Percentiles rank a stretch among this genome's conserved stretches.
phyloP scores from a whole-genome alignment of 2,113 vertebrate genomes.

The Rynchops niger region DNA sequence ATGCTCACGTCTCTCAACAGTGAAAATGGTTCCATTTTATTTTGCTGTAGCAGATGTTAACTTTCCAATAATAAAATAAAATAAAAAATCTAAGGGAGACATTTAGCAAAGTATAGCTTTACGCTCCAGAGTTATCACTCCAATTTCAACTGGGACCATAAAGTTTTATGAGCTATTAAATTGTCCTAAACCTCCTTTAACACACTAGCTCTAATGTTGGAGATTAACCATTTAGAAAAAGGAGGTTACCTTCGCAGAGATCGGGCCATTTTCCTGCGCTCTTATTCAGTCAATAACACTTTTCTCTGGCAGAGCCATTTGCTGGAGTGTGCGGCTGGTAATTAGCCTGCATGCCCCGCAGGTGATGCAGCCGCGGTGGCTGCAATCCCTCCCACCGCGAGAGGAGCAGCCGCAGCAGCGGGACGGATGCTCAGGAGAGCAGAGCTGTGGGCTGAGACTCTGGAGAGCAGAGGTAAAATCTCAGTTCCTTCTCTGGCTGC shows the following conservation, averaged over 20 bases:
- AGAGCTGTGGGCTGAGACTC: neutral
- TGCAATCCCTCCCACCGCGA: neutral
- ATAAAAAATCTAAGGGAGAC: slow-evolving; percentile 59
- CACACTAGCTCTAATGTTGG: slow-evolving; percentile 59
- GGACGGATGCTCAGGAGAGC: neutral
- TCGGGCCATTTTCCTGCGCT: neutral
- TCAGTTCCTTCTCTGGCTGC: neutral
- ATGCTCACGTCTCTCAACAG: slow-evolving; percentile 41
- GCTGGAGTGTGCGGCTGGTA: neutral
- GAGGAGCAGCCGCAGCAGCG: neutral
- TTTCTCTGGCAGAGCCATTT: neutral
- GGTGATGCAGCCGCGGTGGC: neutral
- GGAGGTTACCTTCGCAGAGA: slow-evolving; percentile 55
- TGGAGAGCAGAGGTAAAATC: neutral
- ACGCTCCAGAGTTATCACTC: slow-evolving; percentile 71
- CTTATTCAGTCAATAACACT: slow-evolving; percentile 31
- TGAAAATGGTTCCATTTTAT: slow-evolving; percentile 27
- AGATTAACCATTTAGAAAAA: slow-evolving; percentile 64
- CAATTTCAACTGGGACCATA: slow-evolving; percentile 75
- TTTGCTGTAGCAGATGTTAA: slow-evolving; percentile 68
- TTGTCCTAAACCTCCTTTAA: slow-evolving; percentile 75
- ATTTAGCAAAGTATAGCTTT: slow-evolving; percentile 60
- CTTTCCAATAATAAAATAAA: slow-evolving; percentile 66
- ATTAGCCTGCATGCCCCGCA: neutral
- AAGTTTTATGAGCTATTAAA: slow-evolving; percentile 81